Percentiles rank a stretch among this genome's conserved stretches.
Evolutionary conservation across 2,113 vertebrate genomes (phyloP).

Genomic region (Lepisosteus oculatus): DNA sequence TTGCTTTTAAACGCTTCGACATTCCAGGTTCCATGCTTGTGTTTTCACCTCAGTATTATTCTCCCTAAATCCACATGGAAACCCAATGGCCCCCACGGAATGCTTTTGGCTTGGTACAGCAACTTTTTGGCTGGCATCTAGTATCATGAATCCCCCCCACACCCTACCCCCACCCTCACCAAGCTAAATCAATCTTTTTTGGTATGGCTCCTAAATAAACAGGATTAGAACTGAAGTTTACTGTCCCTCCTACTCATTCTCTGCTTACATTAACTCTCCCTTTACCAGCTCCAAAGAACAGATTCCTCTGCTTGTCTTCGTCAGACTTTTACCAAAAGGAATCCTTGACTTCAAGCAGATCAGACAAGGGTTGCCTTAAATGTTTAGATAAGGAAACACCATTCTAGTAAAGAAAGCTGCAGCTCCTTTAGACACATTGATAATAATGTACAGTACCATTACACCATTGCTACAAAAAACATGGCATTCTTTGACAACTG

Average conservation of each 20-base stretch:
- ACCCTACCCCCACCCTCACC: slow-evolving; percentile 6
- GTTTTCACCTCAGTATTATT: slow-evolving; percentile 34
- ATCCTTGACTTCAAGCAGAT: slow-evolving; percentile 39
- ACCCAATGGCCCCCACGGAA: slow-evolving; percentile 61
- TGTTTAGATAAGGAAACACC: slow-evolving; percentile 46
- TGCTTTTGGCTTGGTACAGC: slow-evolving; percentile 58
- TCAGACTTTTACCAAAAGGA: slow-evolving; percentile 11
- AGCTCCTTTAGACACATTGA: slow-evolving; percentile 37
- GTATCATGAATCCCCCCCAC: slow-evolving; percentile 45
- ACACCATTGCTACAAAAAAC: slow-evolving; percentile 5
- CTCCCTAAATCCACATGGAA: slow-evolving; percentile 53
- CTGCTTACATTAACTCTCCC: slow-evolving; percentile 20
- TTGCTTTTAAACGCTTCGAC: slow-evolving; percentile 20
- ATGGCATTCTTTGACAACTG: not conserved
- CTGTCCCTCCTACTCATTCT: slow-evolving; percentile 24
- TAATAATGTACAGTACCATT: not conserved
- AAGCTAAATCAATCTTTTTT: slow-evolving; percentile 22
- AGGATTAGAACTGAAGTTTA: slow-evolving; percentile 29
- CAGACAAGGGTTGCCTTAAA: slow-evolving; percentile 53
- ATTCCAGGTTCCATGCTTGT: slow-evolving; percentile 27
- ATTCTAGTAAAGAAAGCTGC: slow-evolving; percentile 12
- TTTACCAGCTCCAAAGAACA: not conserved
- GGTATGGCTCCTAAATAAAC: slow-evolving; percentile 27
- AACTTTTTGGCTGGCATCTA: slow-evolving; percentile 56
- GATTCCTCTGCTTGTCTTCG: not conserved